Evolutionary conservation across 2,888 invertebrate species (phyloP), one percentile per base, ranked within the genome.

Genomic region (Cryptocheilus praepositus): DNA sequence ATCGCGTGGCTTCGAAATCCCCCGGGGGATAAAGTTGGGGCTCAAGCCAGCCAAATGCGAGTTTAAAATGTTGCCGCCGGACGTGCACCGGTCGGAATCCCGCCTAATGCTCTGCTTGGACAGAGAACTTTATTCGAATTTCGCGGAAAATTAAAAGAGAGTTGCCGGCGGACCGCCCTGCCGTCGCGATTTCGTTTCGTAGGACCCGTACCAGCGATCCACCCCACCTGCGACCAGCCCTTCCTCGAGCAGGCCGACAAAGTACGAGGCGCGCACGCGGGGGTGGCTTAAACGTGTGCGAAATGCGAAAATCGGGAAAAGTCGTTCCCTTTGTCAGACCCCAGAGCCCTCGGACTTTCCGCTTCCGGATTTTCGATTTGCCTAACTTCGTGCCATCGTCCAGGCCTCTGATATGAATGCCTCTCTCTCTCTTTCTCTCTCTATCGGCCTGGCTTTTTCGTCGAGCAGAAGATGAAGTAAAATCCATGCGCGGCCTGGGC

Each of bases 1-100:
- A 72, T 75, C 73, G 74, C 73, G 75, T 61, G 77, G 79, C 76
- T 80, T 80, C 80, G 75, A 78, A 76, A 76, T 69, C 68, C 61
- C 77, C 62, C 56, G 67, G 57, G 69, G 79, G 79, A 83, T 83
- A 87, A 88, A 88, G 87, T 88, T 87, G 77, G 79, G 81, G 80
- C 81, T 85, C 84, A 86, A 85, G 86, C 87, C 85, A 78, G 77
- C 83, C 82, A 88, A 88, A 88, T 86, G 88, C 85, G 88, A 87
- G 86, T 88, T 88, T 88, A 84, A 85, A 85, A 85, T 84, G 83
- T 84, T 82, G 72, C 75, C 80, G 74, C 71, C 75, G 83, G 78
- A 81, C 80, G 79, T 76, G 80, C 71, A 70, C 74, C 70, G 49
- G 53, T 68, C 53, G 67, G 79, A 70, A 74, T 67, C 64, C 66